These are phyloP conservation scores for Drosophila sp. DNA, from an alignment of 1,140 invertebrate species.

Conservation along the genomic window DNA sequence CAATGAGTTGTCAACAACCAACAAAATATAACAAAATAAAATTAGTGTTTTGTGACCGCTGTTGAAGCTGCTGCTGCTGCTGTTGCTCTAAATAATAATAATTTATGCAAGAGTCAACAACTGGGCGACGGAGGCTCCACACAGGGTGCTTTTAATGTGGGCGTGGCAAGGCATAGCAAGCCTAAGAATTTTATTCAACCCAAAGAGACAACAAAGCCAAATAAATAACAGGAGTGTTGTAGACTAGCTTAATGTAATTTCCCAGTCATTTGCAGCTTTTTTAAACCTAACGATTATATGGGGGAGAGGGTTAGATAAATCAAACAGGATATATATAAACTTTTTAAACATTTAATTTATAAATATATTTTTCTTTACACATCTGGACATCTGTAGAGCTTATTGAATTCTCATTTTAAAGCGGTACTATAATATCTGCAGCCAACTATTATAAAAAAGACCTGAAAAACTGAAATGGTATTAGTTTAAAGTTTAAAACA, in stretches of 20 bases:
- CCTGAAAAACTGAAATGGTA: neutral
- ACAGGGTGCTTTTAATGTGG: conserved; percentile 24
- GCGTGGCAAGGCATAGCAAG: conserved; percentile 1
- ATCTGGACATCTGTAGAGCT: too few relatives aligned
- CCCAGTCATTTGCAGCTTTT: too few relatives aligned
- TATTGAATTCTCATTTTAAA: neutral
- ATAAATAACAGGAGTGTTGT: neutral
- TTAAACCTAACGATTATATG: too few relatives aligned
- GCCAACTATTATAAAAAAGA: neutral
- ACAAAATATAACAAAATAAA: conserved; percentile 50
- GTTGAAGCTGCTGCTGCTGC: conserved; percentile 17
- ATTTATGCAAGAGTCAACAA: conserved; percentile 66
- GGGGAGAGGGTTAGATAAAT: too few relatives aligned
- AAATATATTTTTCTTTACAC: too few relatives aligned
- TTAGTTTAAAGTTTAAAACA: neutral
- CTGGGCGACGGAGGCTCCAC: conserved; percentile 37
- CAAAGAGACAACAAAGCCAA: neutral
- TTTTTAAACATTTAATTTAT: too few relatives aligned
- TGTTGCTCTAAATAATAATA: conserved; percentile 66
- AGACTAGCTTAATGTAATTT: too few relatives aligned
- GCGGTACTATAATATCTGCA: conserved; percentile 3
- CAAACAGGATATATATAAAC: too few relatives aligned
- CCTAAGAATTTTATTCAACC: conserved; percentile 3
- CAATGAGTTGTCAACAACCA: conserved; percentile 20
- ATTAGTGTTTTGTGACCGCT: conserved; percentile 31